Conservation (phyloP, 2,888 invertebrate genomes). For the Trichogramma dendrolimi region DNA sequence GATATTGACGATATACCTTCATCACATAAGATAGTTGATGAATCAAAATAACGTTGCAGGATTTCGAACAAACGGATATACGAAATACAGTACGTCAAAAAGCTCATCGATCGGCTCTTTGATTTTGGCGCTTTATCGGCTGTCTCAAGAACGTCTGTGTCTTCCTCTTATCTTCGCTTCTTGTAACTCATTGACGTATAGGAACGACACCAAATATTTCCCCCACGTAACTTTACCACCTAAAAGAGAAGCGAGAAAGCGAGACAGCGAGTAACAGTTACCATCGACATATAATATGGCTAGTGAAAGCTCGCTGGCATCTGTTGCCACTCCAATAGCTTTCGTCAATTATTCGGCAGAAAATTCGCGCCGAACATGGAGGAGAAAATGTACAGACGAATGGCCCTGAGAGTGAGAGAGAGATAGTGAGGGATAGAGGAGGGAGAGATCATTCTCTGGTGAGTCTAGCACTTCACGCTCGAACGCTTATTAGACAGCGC, state of each 20-base stretch:
- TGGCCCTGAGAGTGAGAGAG: background rate
- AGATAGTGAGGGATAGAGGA: background rate
- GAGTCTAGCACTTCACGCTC: constrained; percentile 10
- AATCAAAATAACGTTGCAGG: no score
- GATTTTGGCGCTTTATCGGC: constrained; percentile 28
- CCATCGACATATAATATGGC: constrained; percentile 10
- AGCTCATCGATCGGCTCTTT: constrained; percentile 12
- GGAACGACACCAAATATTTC: constrained; percentile 10
- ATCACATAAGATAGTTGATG: no score
- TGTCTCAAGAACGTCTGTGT: constrained; percentile 13
- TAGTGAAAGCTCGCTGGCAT: constrained; percentile 17
- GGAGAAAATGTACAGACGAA: no score
- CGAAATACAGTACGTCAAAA: no score
- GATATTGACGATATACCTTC: no score
- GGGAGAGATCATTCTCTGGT: constrained; percentile 9
- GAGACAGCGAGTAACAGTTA: constrained; percentile 8
- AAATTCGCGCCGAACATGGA: constrained; percentile 1
- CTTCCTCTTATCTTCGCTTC: constrained; percentile 8
- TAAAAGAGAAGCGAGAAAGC: constrained; percentile 9
- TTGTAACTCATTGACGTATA: constrained; percentile 9
- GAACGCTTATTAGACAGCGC: constrained; percentile 21
- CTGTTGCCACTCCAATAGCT: constrained; percentile 30
- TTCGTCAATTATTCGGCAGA: constrained; percentile 30
- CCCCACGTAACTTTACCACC: background rate
- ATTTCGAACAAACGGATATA: no score